Evolutionary conservation across 2,888 invertebrate genomes (phyloP), one percentile per base, ranked within the genome.

Genomic region (Ectemnius cavifrons): DNA sequence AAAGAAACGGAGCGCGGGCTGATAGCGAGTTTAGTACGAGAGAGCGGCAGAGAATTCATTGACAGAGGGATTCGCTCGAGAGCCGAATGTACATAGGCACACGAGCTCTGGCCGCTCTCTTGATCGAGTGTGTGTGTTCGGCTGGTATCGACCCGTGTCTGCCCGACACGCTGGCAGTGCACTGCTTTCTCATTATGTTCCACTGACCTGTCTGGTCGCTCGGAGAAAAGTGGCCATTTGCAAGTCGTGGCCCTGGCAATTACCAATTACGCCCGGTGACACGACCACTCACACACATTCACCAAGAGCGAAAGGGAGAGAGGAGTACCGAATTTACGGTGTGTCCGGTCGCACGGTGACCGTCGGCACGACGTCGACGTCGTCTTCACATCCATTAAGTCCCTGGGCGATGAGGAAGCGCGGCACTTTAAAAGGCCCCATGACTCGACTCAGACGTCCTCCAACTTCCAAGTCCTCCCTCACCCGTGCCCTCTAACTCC

Each of bases 311-410:
- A 52, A 8, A 6, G n/a, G 16, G 52, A 52, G 52, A 37, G 52
- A 52, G 52, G 77, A 83, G 84, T 81, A 75, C 71, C 79, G 75
- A 72, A 77, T 78, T 59, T 74, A 66, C 79, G 72, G 58, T 66
- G 77, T 82, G 81, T 79, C 83, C 84, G 84, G 84, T 84, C 84
- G 69, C 83, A 83, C 78, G 80, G 66, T 80, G 58, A 37, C 37
- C 37, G 37, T 37, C 37, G 37, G 8, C 37, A 37, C 37, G 37
- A 37, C 37, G 37, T 37, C 63, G 65, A 16, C 16, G 67, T 77
- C 76, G 75, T 77, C 75, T 84, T 73, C 56, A 37, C 37, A 60
- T 72, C 74, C 70, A 78, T 79, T 80, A 79, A 74, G 62, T 56
- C 56, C n/a, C 56, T 45, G 27, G n/a, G 52, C 68, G 71, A 75